A percentile compares a stretch with the other conserved stretches of the same genome.
These are phyloP conservation scores for Sminthurinus aureus DNA, from an alignment of 2,888 invertebrate species.

Conservation along the genomic window DNA sequence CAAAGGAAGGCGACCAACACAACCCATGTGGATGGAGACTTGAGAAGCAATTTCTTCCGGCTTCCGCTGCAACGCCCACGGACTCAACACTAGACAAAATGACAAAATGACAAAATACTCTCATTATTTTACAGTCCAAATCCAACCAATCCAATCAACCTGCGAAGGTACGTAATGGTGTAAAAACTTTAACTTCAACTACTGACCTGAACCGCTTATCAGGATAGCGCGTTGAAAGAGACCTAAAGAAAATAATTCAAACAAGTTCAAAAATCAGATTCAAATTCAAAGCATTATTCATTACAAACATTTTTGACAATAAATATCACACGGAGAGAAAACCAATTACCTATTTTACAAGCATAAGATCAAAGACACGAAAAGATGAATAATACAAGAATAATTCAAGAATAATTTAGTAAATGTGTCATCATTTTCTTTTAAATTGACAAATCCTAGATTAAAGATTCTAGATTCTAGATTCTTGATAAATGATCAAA, in stretches of 20 bases:
- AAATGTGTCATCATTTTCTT: not conserved
- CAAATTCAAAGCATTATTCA: not conserved
- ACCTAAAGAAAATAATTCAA: constrained; percentile 67
- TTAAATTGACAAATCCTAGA: not conserved
- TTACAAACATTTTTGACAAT: not conserved
- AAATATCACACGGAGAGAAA: not conserved
- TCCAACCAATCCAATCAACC: too few species aligned
- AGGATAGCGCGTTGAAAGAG: constrained; percentile 87
- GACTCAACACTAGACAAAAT: constrained; percentile 71
- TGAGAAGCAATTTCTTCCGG: constrained; percentile 62
- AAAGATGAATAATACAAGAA: not conserved
- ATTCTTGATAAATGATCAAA: too few species aligned
- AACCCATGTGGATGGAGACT: constrained; percentile 55
- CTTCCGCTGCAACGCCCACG: constrained; percentile 85
- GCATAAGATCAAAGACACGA: not conserved
- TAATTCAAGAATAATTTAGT: not conserved
- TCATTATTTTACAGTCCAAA: too few species aligned
- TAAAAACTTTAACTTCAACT: too few species aligned
- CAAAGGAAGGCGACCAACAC: constrained; percentile 68
- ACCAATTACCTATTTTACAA: not conserved
- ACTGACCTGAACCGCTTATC: constrained; percentile 75
- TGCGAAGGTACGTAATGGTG: too few species aligned
- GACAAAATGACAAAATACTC: too few species aligned
- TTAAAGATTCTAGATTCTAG: too few species aligned
- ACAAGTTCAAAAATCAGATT: not conserved